Base-by-base conservation (phyloP, 2,888 invertebrate genomes). In the Actias luna region DNA sequence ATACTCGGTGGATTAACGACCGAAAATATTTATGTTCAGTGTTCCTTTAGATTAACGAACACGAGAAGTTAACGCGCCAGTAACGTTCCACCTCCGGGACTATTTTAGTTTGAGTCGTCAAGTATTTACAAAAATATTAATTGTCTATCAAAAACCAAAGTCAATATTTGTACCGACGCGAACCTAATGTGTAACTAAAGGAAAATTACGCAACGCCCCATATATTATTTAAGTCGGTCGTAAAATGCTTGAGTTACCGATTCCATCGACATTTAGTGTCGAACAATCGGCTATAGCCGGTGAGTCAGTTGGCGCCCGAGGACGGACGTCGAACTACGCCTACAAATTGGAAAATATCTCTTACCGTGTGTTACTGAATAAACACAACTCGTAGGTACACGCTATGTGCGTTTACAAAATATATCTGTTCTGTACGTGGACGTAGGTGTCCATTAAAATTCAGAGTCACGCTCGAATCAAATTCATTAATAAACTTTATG, bases 201-300 rank as follows among this genome's bases (percentile, higher is more conserved):
- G 78, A 78, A 84, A 82, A 84, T 87, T 88, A 86, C 88, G 89
- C 82, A 89, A 87, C 84, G 87, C 87, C 85, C 84, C 88, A 87
- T 88, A 88, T 88, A 87, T 89, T 90, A 89, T 87, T 84, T 80
- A 84, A 85, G 84, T 82, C 82, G 83, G 73, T 75, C 83, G 77
- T 91, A 91, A 92, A 92, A 85, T 85, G 81, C 77, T 76, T 90
- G 90, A 91, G 88, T 90, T 91, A 91, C 88, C 81, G 88, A 87
- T 85, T 83, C 87, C 82, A 85, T 85, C 79, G 89, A 88, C 88
- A 76, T 90, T 89, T 89, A 89, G 81, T 88, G 83, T 77, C 77
- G 85, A 88, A 88, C 90, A 88, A 89, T 89, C 87, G 86, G 73
- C 80, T 69, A 78, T 77, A 77, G 83, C 80, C 83, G 79, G 84